A percentile compares a stretch with the other conserved stretches of the same genome.
These are phyloP conservation scores for Eupithecia exiguata DNA, from an alignment of 2,888 invertebrate species.

Conservation along the genomic window DNA sequence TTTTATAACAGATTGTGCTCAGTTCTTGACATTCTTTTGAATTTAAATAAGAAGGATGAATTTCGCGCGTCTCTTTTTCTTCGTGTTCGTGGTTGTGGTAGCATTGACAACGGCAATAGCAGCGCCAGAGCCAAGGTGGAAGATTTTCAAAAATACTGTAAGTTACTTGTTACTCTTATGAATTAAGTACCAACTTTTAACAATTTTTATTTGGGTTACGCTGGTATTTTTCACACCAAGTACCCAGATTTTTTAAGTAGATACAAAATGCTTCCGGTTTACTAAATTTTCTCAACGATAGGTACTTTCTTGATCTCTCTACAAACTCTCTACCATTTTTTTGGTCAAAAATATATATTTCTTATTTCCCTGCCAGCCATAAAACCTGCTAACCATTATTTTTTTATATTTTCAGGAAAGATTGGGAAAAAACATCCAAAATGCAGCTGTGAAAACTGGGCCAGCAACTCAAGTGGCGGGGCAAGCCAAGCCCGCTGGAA, in stretches of 20 bases:
- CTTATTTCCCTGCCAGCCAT: neutral
- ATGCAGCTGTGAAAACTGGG: conserved; percentile 60
- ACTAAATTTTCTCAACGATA: too few relatives aligned
- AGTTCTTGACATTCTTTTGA: neutral
- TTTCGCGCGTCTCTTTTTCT: conserved; percentile 56
- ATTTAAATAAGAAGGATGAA: conserved; percentile 51
- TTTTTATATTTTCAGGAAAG: conserved; percentile 50
- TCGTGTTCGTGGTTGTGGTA: conserved; percentile 56
- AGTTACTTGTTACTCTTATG: conserved; percentile 43
- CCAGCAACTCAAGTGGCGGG: conserved; percentile 58
- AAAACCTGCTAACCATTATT: neutral
- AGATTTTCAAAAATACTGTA: conserved; percentile 62
- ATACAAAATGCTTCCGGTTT: too few relatives aligned
- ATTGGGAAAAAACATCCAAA: conserved; percentile 53
- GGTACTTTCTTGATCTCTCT: too few relatives aligned
- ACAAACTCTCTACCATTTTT: too few relatives aligned
- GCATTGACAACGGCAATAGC: conserved; percentile 50
- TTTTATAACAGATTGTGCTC: neutral
- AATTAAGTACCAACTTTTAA: too few relatives aligned
- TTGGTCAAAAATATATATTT: conserved; percentile 57
- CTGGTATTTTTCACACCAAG: too few relatives aligned
- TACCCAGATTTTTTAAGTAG: too few relatives aligned
- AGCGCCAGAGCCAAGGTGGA: conserved; percentile 60
- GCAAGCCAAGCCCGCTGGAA: conserved; percentile 52
- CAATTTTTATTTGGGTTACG: too few relatives aligned